These are phyloP conservation scores for Serranus cabrilla DNA, from an alignment of 2,797 vertebrate genomes.

Conservation along the genomic window DNA sequence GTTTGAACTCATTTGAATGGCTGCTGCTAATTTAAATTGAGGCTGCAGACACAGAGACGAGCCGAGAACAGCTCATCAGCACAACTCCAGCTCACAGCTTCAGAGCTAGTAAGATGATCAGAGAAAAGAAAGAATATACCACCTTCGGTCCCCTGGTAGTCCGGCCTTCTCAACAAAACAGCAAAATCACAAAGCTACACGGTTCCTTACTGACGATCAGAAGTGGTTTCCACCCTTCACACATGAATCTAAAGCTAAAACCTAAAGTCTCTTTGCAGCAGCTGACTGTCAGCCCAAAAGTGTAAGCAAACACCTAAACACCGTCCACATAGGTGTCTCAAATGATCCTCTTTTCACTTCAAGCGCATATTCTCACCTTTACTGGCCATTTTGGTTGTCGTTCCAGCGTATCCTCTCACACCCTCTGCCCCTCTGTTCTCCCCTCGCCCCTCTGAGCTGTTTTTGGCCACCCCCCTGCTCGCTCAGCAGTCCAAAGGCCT, in stretches of 20 bases:
- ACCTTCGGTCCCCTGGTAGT: conserved; percentile 15
- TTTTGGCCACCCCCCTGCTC: conserved; percentile 82
- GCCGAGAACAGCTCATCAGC: conserved; percentile 21
- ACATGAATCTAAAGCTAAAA: background rate
- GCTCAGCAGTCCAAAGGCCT: conserved; percentile 83
- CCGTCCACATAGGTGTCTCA: background rate
- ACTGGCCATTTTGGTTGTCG: conserved; percentile 81
- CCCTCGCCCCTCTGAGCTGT: conserved; percentile 75
- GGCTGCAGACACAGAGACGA: conserved; percentile 19
- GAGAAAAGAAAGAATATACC: conserved; percentile 23
- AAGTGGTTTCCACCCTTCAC: background rate
- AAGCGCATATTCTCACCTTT: conserved; percentile 82
- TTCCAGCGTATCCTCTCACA: conserved; percentile 55
- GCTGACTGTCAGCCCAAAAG: background rate
- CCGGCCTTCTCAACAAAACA: background rate
- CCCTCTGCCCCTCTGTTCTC: conserved; percentile 68
- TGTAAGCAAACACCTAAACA: conserved; percentile 8
- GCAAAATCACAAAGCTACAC: conserved; percentile 18
- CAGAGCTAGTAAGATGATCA: conserved; percentile 29
- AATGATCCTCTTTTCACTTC: conserved; percentile 22
- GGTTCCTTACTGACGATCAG: background rate
- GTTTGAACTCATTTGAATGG: conserved; percentile 40
- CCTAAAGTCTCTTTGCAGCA: conserved; percentile 4
- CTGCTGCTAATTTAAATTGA: conserved; percentile 34
- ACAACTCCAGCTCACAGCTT: conserved; percentile 32